Conservation (phyloP, 2,888 invertebrate species). For the Machimus atricapillus region DNA sequence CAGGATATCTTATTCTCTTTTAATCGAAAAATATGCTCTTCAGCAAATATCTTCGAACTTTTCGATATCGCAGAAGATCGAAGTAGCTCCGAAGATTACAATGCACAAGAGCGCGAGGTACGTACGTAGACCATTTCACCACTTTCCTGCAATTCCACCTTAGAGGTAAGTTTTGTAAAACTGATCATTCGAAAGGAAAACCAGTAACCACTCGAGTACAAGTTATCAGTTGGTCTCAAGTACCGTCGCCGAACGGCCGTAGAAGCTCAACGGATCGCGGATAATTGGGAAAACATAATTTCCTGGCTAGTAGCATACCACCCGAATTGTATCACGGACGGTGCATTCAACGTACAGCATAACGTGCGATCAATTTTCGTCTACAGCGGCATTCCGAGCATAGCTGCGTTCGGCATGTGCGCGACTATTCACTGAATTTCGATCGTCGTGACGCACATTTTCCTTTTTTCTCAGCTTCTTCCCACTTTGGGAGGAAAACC, state of each 20-base stretch:
- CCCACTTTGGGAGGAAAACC: conserved; percentile 17
- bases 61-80: neutral
- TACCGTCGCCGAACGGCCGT: neutral
- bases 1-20: neutral
- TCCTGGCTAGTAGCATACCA: neutral
- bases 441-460: neutral
- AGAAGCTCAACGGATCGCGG: neutral
- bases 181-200: neutral
- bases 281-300: neutral
- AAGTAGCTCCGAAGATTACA: neutral
- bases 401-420: neutral
- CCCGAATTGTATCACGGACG: neutral
- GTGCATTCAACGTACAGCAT: neutral
- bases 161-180: conserved; percentile 3
- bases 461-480: neutral
- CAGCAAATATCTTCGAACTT: neutral
- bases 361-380: neutral
- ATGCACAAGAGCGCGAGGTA: neutral
- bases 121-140: neutral
- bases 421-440: neutral
- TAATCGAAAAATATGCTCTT: neutral
- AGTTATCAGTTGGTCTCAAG: conserved; percentile 29
- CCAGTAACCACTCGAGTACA: neutral
- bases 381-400: neutral
- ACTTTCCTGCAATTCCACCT: neutral